Conservation (phyloP, 2,888 invertebrate genomes). For the Polia nebulosa region DNA sequence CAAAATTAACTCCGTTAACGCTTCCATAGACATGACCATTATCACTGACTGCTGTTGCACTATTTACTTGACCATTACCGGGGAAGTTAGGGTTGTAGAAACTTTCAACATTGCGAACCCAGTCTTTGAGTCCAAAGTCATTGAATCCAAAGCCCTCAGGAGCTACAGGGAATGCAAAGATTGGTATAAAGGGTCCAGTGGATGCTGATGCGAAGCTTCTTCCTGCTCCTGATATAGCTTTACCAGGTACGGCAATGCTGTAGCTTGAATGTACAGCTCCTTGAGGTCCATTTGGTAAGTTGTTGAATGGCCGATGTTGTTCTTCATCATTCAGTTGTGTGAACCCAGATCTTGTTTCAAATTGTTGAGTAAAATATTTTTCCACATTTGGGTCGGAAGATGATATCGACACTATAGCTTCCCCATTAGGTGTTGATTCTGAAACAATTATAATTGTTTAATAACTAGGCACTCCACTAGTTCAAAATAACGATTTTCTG, state of each 20-base stretch:
- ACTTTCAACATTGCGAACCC: slow-evolving; percentile 75
- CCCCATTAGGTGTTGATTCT: slow-evolving; percentile 79
- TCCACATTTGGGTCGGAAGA: slow-evolving; percentile 78
- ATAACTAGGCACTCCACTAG: not conserved
- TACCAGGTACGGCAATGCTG: slow-evolving; percentile 73
- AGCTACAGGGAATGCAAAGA: slow-evolving; percentile 72
- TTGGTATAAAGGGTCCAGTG: slow-evolving; percentile 68
- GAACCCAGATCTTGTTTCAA: slow-evolving; percentile 61
- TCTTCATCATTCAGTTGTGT: slow-evolving; percentile 56
- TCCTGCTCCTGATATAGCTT: slow-evolving; percentile 72
- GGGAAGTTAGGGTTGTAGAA: slow-evolving; percentile 73
- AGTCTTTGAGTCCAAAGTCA: slow-evolving; percentile 69
- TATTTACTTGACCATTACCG: slow-evolving; percentile 67
- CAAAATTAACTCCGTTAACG: slow-evolving; percentile 74
- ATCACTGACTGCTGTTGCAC: slow-evolving; percentile 77
- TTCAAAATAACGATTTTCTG: not conserved
- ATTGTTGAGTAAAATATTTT: slow-evolving; percentile 69
- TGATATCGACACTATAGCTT: slow-evolving; percentile 78
- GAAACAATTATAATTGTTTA: slow-evolving; percentile 52
- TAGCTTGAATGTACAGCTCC: slow-evolving; percentile 68
- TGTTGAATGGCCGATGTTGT: slow-evolving; percentile 39
- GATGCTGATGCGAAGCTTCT: slow-evolving; percentile 76
- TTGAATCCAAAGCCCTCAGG: slow-evolving; percentile 69
- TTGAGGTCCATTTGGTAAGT: slow-evolving; percentile 38
- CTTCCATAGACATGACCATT: slow-evolving; percentile 80